Evolutionary conservation across 2,113 vertebrate genomes (phyloP).

Genomic region (Neolamprologus devosi): DNA sequence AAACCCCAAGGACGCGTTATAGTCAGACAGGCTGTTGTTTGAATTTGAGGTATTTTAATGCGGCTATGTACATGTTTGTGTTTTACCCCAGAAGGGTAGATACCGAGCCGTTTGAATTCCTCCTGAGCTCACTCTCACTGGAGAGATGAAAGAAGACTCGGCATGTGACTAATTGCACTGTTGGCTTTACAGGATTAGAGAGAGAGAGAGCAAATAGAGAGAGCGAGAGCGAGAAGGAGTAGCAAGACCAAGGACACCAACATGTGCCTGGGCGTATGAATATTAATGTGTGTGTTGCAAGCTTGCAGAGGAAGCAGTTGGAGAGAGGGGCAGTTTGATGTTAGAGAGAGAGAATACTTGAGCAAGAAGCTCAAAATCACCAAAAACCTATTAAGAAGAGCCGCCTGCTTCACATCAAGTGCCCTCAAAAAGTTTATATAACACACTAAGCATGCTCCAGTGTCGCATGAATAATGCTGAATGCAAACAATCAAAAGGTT

Average conservation of each 20-base stretch:
- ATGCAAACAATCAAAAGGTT: neutral
- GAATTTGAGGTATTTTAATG: neutral
- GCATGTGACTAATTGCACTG: slow-evolving; percentile 53
- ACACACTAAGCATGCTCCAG: neutral
- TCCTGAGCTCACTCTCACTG: neutral
- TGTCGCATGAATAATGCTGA: neutral
- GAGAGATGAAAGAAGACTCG: slow-evolving; percentile 47
- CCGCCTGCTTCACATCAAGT: neutral
- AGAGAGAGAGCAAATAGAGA: neutral
- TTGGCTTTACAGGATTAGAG: slow-evolving; percentile 49
- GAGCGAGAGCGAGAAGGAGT: neutral
- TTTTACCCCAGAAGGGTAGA: neutral
- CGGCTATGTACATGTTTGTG: neutral
- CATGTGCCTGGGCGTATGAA: neutral
- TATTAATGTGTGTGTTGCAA: slow-evolving; percentile 2
- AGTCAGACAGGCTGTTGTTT: neutral
- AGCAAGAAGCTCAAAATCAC: neutral
- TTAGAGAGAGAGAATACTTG: neutral
- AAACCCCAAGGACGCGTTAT: neutral
- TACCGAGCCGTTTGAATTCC: slow-evolving; percentile 26
- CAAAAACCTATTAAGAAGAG: neutral
- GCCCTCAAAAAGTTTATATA: neutral
- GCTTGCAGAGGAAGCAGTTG: neutral
- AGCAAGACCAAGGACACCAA: slow-evolving; percentile 1
- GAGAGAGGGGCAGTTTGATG: neutral